Percentiles rank a stretch among this genome's conserved stretches.
These are phyloP conservation scores for Apodemia mormo DNA, from an alignment of 2,888 invertebrate genomes.

Conservation along the genomic window DNA sequence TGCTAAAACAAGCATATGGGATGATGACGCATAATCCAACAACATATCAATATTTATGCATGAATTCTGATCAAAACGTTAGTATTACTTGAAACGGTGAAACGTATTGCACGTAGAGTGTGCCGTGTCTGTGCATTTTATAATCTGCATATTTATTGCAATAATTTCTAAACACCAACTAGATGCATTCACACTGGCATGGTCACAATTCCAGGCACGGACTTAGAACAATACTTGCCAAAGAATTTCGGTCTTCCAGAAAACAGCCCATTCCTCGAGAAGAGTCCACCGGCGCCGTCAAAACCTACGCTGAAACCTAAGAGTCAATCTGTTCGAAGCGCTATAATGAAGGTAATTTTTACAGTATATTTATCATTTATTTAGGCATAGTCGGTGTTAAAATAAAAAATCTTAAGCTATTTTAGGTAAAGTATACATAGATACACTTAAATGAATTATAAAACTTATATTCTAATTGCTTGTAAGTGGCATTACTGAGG, in stretches of 20 bases:
- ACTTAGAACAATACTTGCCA: constrained; percentile 83
- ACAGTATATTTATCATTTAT: not conserved
- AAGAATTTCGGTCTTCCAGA: constrained; percentile 84
- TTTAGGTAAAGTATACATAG: not conserved
- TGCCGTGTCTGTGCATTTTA: constrained; percentile 1
- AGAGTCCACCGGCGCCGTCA: constrained; percentile 72
- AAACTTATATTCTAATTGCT: no score
- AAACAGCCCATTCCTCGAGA: constrained; percentile 74
- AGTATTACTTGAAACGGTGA: not conserved
- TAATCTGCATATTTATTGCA: not conserved
- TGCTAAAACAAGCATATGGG: not conserved
- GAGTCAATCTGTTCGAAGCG: constrained; percentile 52
- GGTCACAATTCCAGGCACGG: constrained; percentile 73
- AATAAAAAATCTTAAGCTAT: not conserved
- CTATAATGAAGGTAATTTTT: constrained; percentile 62
- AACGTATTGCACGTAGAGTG: constrained; percentile 6
- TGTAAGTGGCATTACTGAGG: no score
- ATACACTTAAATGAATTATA: no score
- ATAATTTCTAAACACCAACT: constrained; percentile 18
- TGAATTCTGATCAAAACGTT: constrained; percentile 4
- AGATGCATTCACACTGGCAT: constrained; percentile 36
- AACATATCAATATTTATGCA: constrained; percentile 3
- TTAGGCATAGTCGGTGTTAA: not conserved
- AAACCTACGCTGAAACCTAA: constrained; percentile 67
- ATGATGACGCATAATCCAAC: constrained; percentile 3